Percentiles rank a stretch among this genome's conserved stretches.
Evolutionary conservation across 2,888 invertebrate species (phyloP).

Genomic region (Gnatocerus cornutus): DNA sequence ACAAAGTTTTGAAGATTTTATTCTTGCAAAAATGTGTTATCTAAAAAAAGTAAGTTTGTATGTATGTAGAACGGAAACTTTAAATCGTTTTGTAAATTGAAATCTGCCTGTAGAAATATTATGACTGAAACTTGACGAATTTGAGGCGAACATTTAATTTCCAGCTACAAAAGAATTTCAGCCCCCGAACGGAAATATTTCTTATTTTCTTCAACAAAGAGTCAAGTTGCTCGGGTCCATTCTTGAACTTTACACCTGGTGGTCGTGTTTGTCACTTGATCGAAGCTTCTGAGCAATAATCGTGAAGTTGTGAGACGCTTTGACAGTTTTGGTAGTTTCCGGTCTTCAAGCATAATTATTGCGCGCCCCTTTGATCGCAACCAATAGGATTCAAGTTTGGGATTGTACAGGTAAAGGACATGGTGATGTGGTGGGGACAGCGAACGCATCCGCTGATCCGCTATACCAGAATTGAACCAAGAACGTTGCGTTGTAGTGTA

Average conservation of each 20-base stretch:
- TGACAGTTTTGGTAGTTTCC: conserved; percentile 58
- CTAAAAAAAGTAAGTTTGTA: too few species aligned
- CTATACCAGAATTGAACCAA: conserved; percentile 26
- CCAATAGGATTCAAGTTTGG: conserved; percentile 57
- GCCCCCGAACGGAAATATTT: conserved; percentile 58
- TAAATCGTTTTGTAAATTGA: too few species aligned
- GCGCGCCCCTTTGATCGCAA: conserved; percentile 55
- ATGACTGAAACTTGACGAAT: too few species aligned
- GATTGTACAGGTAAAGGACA: conserved; percentile 57
- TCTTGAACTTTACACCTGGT: conserved; percentile 53
- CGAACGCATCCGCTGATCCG: conserved; percentile 42
- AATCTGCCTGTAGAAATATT: too few species aligned
- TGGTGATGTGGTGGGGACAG: conserved; percentile 40
- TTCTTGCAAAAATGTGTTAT: too few species aligned
- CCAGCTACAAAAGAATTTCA: not conserved
- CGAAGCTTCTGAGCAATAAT: conserved; percentile 52
- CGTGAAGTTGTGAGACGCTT: conserved; percentile 54
- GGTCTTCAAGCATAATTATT: conserved; percentile 54
- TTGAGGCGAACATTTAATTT: too few species aligned
- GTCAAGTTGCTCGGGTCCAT: conserved; percentile 57
- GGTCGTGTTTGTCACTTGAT: conserved; percentile 57
- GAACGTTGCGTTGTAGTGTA: conserved; percentile 13
- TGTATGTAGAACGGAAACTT: too few species aligned
- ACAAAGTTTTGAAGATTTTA: too few species aligned
- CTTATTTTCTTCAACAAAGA: conserved; percentile 60